Base-by-base conservation (phyloP, 1,140 invertebrate species). In the Tribolium madens region DNA sequence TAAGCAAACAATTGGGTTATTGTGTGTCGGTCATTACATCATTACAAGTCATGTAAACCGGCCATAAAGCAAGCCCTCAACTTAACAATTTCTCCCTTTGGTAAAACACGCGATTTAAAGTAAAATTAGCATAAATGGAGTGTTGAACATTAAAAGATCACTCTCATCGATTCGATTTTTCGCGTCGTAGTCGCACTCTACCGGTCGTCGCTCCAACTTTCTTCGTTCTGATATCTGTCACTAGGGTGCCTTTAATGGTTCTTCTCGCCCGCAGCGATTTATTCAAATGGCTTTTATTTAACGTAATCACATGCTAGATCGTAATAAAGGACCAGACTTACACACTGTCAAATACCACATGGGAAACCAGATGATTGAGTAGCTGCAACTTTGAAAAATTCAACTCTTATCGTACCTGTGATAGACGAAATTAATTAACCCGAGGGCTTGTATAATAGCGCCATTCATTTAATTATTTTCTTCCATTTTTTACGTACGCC, bases 111-210 rank as follows among this genome's bases (percentile, higher is more conserved):
- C 76, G 50, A 78, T 75, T 75, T 70, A 74, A 47, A 73, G 21
- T 15, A 42, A 77, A 78, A 78, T 74, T 78, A 74, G 71, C 76
- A 74, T 76, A 50, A 76, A 76, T 76, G 75, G 50, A 76, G 50
- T 73, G 75, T 76, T 76, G 68, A 73, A 68, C 75, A 64, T 76
- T 73, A 60, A 48, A 71, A 18, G n/a, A 53, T 46, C 26, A 14
- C 31, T 76, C 57, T 26, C 21, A 33, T 64, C 57, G 57, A 33
- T 64, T 64, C 57, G 12, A 50, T 64, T 64, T 42, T 42, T 64
- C 57, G 31, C 12, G 7, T 64, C 3, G 12, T 33, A 33, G 57
- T 33, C 57, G 57, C 57, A 3, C 57, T 64, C 57, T 64, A 64
- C 26, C 57, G 57, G 57, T 26, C 1, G 57, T 10, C 5, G 12